Evolutionary conservation across 2,888 invertebrate species (phyloP).

Genomic region (Melinaea menophilus): DNA sequence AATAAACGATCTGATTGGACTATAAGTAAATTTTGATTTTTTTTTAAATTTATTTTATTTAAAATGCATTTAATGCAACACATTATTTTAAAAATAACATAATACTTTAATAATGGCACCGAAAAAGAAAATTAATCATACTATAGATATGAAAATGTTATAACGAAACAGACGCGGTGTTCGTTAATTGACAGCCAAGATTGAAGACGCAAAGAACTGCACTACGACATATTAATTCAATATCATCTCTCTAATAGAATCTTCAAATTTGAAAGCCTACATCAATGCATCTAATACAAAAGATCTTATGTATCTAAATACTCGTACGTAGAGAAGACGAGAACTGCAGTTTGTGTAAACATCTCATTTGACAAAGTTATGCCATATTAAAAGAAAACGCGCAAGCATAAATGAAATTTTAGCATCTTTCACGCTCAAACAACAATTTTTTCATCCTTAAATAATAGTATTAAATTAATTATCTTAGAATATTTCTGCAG

Average conservation of each 20-base stretch:
- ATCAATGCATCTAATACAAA: background rate
- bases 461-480: slow-evolving; percentile 32
- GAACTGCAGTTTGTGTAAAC: background rate
- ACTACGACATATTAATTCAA: slow-evolving; percentile 25
- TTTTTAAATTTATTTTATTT: slow-evolving; percentile 35
- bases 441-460: slow-evolving; percentile 57
- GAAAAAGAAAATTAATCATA: slow-evolving; percentile 59
- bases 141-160: slow-evolving; percentile 43
- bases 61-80: slow-evolving; percentile 75
- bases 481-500: slow-evolving; percentile 65
- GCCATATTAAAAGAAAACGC: slow-evolving; percentile 18
- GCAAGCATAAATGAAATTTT: slow-evolving; percentile 12
- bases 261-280: slow-evolving; percentile 6
- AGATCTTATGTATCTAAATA: background rate
- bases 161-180: slow-evolving; percentile 45
- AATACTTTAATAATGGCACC: slow-evolving; percentile 74
- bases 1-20: slow-evolving; percentile 43
- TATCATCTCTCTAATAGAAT: slow-evolving; percentile 10
- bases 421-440: slow-evolving; percentile 45
- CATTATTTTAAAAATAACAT: slow-evolving; percentile 72
- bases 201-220: slow-evolving; percentile 58
- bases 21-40: slow-evolving; percentile 43
- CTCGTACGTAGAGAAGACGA: background rate
- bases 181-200: slow-evolving; percentile 48
- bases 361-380: background rate